Base-by-base conservation (phyloP, 2,888 invertebrate genomes). In the Xylota segnis region DNA sequence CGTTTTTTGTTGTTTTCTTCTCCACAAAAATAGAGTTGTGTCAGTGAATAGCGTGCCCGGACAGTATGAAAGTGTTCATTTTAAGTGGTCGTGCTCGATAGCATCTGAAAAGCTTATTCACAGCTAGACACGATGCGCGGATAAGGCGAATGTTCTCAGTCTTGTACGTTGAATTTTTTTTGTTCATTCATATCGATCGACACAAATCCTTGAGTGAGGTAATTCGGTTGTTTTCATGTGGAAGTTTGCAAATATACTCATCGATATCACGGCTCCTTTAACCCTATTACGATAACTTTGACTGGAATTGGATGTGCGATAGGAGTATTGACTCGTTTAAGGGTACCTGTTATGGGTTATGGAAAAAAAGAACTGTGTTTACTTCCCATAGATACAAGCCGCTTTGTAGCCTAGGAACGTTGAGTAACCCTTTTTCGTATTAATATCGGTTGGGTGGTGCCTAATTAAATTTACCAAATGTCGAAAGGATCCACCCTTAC, bases 21-120 rank as follows among this genome's bases (percentile, higher is more conserved):
- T n/a, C 12, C 43, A 68, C 14, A 43, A 61, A 77, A 18, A 70
- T 18, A 34, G 47, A 56, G 71, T 65, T 54, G 32, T 43, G 52
- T 23, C 56, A 29, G 50, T 50, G 43, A 58, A 59, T 50, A 18
- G 40, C 43, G 34, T 52, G 58, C n/a, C 50, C 40, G 59, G 58
- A 65, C 59, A 66, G 43, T 45, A n/a, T 59, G 50, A 61, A 56
- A 66, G 66, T 81, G 74, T 52, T 66, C 43, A 59, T 61, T 66
- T 59, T 10, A 79, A 66, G 59, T 54, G 66, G n/a, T 45, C 27
- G 59, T 43, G 65, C 23, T 43, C 23, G 72, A 72, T 66, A 79
- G 34, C 32, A 59, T 72, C 34, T 74, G 59, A 72, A 61, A 52
- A 23, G 43, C 58, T 58, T 58, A 58, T 65, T 43, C 27, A 56